Evolutionary conservation across 2,888 invertebrate species (phyloP).

Genomic region (Notodonta dromedarius): DNA sequence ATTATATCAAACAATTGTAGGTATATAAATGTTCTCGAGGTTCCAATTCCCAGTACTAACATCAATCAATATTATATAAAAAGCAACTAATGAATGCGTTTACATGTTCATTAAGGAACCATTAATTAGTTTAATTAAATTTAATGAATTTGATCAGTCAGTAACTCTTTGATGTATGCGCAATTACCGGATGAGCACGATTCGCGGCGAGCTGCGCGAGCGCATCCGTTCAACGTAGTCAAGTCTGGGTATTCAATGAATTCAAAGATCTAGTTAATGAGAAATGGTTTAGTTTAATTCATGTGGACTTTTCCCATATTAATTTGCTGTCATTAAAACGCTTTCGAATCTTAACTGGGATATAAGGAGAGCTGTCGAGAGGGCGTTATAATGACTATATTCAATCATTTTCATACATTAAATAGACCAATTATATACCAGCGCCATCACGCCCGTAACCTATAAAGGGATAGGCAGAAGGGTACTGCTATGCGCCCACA

Average conservation of each 20-base stretch:
- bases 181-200: neutral
- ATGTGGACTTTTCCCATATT: neutral
- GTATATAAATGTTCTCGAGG: no score
- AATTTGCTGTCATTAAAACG: neutral
- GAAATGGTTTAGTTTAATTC: neutral
- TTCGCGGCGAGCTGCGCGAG: conserved; percentile 21
- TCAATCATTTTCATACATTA: no score
- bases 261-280: neutral
- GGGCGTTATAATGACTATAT: neutral
- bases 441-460: no score
- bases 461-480: no score
- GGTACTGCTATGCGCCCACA: no score
- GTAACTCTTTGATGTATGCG: neutral
- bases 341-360: neutral
- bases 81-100: neutral
- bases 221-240: conserved; percentile 28
- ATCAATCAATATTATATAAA: neutral
- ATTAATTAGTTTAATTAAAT: conserved; percentile 7
- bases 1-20: no score
- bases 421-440: no score
- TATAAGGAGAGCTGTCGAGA: neutral
- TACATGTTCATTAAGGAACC: neutral
- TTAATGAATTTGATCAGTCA: conserved; percentile 1
- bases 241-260: conserved; percentile 17
- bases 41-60: neutral